phyloP scores from a whole-genome alignment of 2,113 vertebrate species.

The Rhinolophus sinicus region DNA sequence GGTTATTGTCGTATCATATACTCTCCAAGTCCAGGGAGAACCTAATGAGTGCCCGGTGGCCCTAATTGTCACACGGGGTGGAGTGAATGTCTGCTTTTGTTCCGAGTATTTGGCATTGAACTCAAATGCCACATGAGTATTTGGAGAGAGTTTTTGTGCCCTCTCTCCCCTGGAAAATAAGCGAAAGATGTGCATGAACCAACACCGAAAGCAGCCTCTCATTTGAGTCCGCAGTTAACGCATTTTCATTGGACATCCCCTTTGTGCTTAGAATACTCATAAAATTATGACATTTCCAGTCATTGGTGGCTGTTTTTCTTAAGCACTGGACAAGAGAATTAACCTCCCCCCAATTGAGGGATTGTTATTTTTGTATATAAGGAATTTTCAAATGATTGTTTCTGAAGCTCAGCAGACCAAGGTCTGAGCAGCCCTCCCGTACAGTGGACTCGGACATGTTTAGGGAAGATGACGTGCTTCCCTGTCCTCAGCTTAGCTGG shows the following conservation, averaged over 20 bases:
- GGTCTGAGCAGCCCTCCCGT: not conserved
- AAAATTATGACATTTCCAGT: not conserved
- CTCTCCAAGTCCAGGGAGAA: not conserved
- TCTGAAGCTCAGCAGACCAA: not conserved
- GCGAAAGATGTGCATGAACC: not conserved
- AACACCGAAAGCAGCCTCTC: not conserved
- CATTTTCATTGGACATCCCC: not conserved
- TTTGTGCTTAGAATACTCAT: not conserved
- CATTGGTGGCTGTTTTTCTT: not conserved
- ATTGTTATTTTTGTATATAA: not conserved
- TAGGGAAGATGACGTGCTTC: not conserved
- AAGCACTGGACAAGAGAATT: not conserved
- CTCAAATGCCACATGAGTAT: not conserved
- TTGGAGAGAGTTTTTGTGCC: not conserved
- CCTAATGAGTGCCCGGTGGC: not conserved
- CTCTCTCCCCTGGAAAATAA: not conserved
- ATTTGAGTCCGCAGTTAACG: not conserved
- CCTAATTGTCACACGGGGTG: not conserved
- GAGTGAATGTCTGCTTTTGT: not conserved
- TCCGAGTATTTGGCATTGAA: not conserved
- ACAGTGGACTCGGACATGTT: accelerated
- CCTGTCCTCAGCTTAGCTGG: not conserved
- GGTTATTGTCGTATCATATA: not conserved
- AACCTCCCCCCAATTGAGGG: not conserved
- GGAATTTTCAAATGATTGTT: not conserved